Percentiles rank a stretch among this genome's conserved stretches.
These are phyloP conservation scores for Pediacus dermestoides DNA, from an alignment of 2,888 invertebrate genomes.

Conservation along the genomic window DNA sequence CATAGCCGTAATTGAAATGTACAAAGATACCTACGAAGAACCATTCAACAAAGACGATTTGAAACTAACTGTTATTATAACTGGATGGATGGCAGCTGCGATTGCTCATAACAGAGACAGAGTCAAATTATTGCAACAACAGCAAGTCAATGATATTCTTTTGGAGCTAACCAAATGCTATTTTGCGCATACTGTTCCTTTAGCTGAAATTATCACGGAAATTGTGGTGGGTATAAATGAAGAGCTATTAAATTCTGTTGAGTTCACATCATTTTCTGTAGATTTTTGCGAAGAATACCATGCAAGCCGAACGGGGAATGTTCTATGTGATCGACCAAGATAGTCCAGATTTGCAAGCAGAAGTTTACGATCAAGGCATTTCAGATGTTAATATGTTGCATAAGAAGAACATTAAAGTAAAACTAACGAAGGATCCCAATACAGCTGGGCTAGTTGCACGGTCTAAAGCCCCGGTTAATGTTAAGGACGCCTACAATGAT, in stretches of 20 bases:
- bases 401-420: slow-evolving; percentile 54
- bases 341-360: slow-evolving; percentile 51
- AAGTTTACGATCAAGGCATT: slow-evolving; percentile 60
- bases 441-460: slow-evolving; percentile 56
- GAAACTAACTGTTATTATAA: slow-evolving; percentile 43
- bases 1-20: slow-evolving; percentile 59
- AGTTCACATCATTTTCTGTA: slow-evolving; percentile 30
- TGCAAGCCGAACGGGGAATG: slow-evolving; percentile 57
- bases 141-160: slow-evolving; percentile 47
- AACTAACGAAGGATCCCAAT: slow-evolving; percentile 52
- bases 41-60: slow-evolving; percentile 43
- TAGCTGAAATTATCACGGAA: slow-evolving; percentile 60
- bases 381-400: slow-evolving; percentile 48
- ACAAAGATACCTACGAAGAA: slow-evolving; percentile 46
- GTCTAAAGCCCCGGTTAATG: slow-evolving; percentile 52
- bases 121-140: slow-evolving; percentile 44
- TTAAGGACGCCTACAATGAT: slow-evolving; percentile 57
- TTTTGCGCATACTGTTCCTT: slow-evolving; percentile 55
- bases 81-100: slow-evolving; percentile 50
- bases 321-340: slow-evolving; percentile 57
- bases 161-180: slow-evolving; percentile 49
- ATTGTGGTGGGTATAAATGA: slow-evolving; percentile 52
- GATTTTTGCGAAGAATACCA: slow-evolving; percentile 58
- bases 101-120: slow-evolving; percentile 48
- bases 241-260: background rate